Percentiles rank a stretch among this genome's conserved stretches.
These are phyloP conservation scores for Papilio gigon DNA, from an alignment of 2,888 invertebrate genomes.

Conservation along the genomic window DNA sequence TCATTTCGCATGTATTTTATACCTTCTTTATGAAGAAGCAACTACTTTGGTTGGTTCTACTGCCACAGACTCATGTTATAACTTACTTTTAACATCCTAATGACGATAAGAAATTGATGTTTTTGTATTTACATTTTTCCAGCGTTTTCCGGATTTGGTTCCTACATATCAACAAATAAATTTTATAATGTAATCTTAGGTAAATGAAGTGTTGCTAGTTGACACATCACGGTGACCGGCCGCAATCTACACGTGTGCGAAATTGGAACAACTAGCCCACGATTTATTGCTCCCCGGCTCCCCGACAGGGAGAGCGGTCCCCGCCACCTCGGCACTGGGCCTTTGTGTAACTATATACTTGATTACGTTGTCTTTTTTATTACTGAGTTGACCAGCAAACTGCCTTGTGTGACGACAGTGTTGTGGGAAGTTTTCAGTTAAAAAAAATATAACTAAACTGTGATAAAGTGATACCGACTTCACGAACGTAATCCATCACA, in stretches of 20 bases:
- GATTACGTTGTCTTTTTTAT: conserved; percentile 16
- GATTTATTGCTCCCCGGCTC: conserved; percentile 13
- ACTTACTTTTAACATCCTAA: too few relatives aligned
- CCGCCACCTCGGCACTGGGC: not conserved
- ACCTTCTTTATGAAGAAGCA: too few relatives aligned
- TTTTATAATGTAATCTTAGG: not conserved
- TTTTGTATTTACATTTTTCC: too few relatives aligned
- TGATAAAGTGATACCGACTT: not conserved
- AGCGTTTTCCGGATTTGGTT: too few relatives aligned
- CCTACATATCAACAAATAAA: too few relatives aligned
- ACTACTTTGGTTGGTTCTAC: too few relatives aligned
- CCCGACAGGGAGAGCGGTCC: not conserved
- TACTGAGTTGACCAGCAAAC: not conserved
- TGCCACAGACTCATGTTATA: too few relatives aligned
- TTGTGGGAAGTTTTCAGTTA: not conserved
- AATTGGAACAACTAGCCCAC: conserved; percentile 19
- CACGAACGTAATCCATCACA: not conserved
- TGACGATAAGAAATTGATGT: too few relatives aligned
- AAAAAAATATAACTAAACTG: not conserved
- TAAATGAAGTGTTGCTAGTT: conserved; percentile 11
- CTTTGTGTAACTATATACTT: conserved; percentile 21
- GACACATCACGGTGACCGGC: conserved; percentile 1
- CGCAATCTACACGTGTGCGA: not conserved
- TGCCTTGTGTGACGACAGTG: not conserved
- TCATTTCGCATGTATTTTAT: too few relatives aligned